These are phyloP conservation scores for Branchellion lobata DNA, from an alignment of 2,888 invertebrate genomes.

Conservation along the genomic window DNA sequence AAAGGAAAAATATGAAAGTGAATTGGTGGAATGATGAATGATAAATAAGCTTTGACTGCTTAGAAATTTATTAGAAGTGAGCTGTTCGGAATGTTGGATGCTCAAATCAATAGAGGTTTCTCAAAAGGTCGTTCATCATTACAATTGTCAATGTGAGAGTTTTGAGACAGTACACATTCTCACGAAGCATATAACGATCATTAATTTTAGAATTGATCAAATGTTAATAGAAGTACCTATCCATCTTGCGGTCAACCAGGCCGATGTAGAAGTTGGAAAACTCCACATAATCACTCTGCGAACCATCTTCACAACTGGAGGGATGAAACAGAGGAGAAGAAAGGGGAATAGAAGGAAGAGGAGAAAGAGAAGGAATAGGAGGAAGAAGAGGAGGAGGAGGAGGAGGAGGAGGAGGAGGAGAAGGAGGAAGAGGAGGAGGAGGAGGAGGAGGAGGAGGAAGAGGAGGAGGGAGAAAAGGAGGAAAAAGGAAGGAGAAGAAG, in stretches of 20 bases:
- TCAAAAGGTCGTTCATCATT: too few relatives aligned
- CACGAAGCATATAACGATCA: too few relatives aligned
- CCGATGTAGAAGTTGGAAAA: constrained; percentile 83
- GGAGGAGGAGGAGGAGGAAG: neutral
- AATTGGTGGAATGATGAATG: too few relatives aligned
- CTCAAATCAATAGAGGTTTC: too few relatives aligned
- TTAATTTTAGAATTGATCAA: too few relatives aligned
- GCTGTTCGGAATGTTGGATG: too few relatives aligned
- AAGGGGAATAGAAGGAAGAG: too few relatives aligned
- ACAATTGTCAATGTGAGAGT: too few relatives aligned
- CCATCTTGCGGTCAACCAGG: constrained; percentile 83
- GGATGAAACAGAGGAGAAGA: neutral
- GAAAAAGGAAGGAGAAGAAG: neutral
- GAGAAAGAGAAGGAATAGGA: neutral
- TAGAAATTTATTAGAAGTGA: too few relatives aligned
- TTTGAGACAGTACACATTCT: too few relatives aligned
- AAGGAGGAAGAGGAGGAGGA: neutral
- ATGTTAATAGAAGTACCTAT: constrained; percentile 65
- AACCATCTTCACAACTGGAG: constrained; percentile 75
- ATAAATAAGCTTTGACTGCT: too few relatives aligned
- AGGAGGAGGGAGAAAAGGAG: neutral
- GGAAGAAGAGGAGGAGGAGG: neutral
- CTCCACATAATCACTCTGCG: constrained; percentile 92
- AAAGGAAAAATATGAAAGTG: too few relatives aligned
- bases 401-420: neutral